Evolutionary conservation across 2,888 invertebrate species (phyloP).

Genomic region (Halocaridina rubra): DNA sequence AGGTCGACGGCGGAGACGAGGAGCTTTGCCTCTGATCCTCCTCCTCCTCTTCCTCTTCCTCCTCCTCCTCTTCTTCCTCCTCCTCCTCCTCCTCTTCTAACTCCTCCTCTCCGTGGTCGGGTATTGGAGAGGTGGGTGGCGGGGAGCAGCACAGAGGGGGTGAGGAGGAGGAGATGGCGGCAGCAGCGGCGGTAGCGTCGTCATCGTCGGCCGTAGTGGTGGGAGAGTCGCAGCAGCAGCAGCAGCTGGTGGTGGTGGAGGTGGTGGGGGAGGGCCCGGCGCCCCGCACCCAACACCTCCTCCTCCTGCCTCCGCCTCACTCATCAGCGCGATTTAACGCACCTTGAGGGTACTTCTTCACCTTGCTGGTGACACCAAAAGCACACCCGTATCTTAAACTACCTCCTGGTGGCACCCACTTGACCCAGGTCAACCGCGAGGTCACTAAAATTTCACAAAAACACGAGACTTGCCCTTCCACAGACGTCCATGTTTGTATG

Average conservation of each 20-base stretch:
- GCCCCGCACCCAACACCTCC: conserved; percentile 49
- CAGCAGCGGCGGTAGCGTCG: conserved; percentile 34
- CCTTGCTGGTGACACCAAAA: conserved; percentile 64
- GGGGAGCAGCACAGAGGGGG: conserved; percentile 52
- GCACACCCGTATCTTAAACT: conserved; percentile 55
- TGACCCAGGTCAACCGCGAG: conserved; percentile 65
- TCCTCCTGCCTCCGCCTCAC: conserved; percentile 51
- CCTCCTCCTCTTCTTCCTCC: too few relatives aligned
- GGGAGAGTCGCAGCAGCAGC: conserved; percentile 48
- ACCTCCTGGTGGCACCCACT: conserved; percentile 59
- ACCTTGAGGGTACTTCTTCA: conserved; percentile 44
- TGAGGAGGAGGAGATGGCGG: conserved; percentile 8
- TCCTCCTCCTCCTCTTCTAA: too few relatives aligned
- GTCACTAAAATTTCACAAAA: conserved; percentile 65
- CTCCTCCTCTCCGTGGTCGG: too few relatives aligned
- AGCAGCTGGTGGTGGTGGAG: conserved; percentile 43
- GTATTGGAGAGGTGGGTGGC: conserved; percentile 39
- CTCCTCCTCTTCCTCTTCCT: too few relatives aligned
- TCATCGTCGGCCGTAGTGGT: neutral
- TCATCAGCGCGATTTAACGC: conserved; percentile 46
- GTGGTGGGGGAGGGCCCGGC: conserved; percentile 30
- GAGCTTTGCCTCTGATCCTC: too few relatives aligned
- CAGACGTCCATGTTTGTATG: conserved; percentile 66
- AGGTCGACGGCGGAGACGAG: conserved; percentile 42
- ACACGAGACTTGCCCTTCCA: conserved; percentile 65